phyloP scores from a whole-genome alignment of 2,797 vertebrate species.

The Okamejei kenojei region DNA sequence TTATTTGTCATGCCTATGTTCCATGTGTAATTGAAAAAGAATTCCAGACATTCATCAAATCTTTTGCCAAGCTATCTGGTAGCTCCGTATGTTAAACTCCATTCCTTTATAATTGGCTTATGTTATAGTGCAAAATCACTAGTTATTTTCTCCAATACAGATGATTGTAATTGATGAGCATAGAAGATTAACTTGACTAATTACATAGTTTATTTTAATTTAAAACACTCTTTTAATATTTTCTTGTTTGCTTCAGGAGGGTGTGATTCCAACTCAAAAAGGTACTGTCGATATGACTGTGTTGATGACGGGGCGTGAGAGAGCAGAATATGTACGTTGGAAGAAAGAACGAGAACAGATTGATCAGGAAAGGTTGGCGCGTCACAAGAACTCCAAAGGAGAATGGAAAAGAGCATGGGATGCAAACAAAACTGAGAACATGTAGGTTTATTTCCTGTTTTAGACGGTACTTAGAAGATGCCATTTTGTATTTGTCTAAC shows the following conservation, averaged over 20 bases:
- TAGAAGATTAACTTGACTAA: background rate
- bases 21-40: too few relatives aligned
- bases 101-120: background rate
- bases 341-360: slow-evolving; percentile 89
- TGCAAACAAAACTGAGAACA: slow-evolving; percentile 80
- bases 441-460: slow-evolving; percentile 62
- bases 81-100: too few relatives aligned
- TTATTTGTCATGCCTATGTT: too few relatives aligned
- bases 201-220: slow-evolving; percentile 1
- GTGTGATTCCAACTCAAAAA: slow-evolving; percentile 46
- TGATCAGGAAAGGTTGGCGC: slow-evolving; percentile 79
- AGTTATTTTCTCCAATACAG: background rate
- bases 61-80: background rate
- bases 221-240: background rate
- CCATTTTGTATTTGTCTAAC: background rate
- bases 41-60: too few relatives aligned
- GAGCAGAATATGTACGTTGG: slow-evolving; percentile 77
- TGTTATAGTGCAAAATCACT: background rate
- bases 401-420: slow-evolving; percentile 97
- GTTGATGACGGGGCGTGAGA: slow-evolving; percentile 63
- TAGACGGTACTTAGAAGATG: background rate
- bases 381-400: slow-evolving; percentile 86
- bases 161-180: background rate
- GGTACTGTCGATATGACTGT: slow-evolving; percentile 57
- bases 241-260: slow-evolving; percentile 46